A percentile compares a stretch with the other conserved stretches of the same genome.
phyloP scores from a whole-genome alignment of 53 echinoderm and acorn worm genomes.

The Zoroaster sp. region DNA sequence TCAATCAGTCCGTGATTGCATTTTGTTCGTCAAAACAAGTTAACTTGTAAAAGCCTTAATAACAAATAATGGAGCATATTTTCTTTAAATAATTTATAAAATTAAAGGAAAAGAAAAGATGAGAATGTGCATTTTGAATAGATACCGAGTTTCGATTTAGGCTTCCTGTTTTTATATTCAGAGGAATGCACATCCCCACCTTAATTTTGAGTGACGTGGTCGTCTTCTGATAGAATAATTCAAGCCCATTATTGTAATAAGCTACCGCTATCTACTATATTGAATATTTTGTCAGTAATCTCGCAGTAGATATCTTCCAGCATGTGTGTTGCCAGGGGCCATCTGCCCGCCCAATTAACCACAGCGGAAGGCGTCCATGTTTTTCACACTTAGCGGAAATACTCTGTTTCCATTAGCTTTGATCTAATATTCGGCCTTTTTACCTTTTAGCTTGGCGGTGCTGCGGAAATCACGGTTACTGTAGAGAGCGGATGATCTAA shows the following conservation, averaged over 20 bases:
- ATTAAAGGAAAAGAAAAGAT: no score
- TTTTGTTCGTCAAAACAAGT: no score
- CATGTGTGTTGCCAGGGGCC: background rate
- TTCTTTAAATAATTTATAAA: no score
- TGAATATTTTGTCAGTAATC: background rate
- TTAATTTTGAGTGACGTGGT: background rate
- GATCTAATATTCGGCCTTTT: constrained; percentile 13
- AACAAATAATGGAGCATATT: no score
- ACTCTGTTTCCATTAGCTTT: constrained; percentile 32
- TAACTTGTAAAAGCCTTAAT: no score
- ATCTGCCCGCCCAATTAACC: constrained; percentile 14
- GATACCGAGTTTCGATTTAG: no score
- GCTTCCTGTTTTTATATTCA: no score
- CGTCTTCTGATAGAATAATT: background rate
- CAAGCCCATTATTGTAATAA: background rate
- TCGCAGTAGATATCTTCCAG: background rate
- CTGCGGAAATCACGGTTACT: background rate
- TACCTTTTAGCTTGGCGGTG: background rate
- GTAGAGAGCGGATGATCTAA: background rate
- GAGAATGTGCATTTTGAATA: no score
- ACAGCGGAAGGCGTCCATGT: constrained; percentile 18
- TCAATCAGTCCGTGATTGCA: no score
- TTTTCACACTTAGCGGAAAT: constrained; percentile 44
- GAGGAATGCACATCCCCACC: background rate
- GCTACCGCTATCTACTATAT: background rate